A percentile compares a stretch with the other conserved stretches of the same genome.
phyloP scores from a whole-genome alignment of 64 coral and sea anemone species.

The Montipora capricornis region DNA sequence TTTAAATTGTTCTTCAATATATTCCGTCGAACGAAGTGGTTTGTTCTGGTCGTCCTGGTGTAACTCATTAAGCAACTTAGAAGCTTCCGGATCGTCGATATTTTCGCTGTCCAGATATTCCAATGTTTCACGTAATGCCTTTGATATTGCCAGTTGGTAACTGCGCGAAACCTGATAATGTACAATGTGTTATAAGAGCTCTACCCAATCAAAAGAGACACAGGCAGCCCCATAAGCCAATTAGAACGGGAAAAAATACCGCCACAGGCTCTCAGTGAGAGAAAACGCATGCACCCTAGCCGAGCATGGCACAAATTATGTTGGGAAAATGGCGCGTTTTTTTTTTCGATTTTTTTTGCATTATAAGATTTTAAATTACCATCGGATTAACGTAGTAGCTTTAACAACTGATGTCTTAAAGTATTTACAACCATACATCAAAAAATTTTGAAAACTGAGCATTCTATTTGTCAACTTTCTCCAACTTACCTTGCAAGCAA shows the following conservation, averaged over 20 bases:
- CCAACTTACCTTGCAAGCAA: constrained; percentile 89
- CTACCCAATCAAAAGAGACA: neutral
- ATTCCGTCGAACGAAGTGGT: neutral
- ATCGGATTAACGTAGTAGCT: too few relatives aligned
- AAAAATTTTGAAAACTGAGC: too few relatives aligned
- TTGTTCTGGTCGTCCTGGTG: neutral
- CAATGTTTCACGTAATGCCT: constrained; percentile 34
- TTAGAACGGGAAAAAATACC: neutral
- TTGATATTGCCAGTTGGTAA: constrained; percentile 22
- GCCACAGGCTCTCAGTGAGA: neutral
- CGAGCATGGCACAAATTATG: too few relatives aligned
- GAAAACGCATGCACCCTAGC: neutral
- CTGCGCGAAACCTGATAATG: neutral
- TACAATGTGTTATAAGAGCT: neutral
- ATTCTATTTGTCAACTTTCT: too few relatives aligned
- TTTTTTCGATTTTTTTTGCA: too few relatives aligned
- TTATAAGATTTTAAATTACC: too few relatives aligned
- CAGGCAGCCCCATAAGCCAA: neutral
- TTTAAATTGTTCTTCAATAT: constrained; percentile 20
- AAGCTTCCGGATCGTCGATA: neutral
- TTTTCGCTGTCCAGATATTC: constrained; percentile 25
- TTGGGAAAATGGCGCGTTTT: too few relatives aligned
- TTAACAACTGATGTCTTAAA: too few relatives aligned
- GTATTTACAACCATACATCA: too few relatives aligned
- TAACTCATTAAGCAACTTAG: neutral